phyloP scores from a whole-genome alignment of 2,797 vertebrate species.

The Hydrophis major region DNA sequence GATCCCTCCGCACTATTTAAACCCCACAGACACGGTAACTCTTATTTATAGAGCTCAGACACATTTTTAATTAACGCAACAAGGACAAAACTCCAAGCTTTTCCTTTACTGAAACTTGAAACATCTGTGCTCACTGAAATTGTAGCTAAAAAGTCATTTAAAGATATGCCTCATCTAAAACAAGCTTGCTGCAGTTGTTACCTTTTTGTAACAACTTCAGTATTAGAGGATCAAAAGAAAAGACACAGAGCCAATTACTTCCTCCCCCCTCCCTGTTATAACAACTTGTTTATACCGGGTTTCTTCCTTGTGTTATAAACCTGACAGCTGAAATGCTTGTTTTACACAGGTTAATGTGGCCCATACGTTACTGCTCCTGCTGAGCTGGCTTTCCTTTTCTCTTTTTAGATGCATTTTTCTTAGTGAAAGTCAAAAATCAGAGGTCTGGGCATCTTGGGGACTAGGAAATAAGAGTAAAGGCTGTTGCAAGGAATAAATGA shows the following conservation, averaged over 20 bases:
- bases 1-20: neutral
- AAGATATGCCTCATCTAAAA: neutral
- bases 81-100: no score
- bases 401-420: slow-evolving; percentile 16
- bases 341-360: slow-evolving; percentile 5
- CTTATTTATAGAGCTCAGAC: neutral
- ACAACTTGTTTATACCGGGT: neutral
- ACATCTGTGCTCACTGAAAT: neutral
- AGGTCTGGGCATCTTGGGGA: neutral
- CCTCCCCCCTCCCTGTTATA: neutral
- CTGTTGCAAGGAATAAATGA: slow-evolving; percentile 19
- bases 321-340: neutral
- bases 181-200: neutral
- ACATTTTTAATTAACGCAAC: neutral
- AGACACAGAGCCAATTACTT: neutral
- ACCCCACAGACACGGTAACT: neutral
- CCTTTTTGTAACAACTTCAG: neutral
- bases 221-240: neutral
- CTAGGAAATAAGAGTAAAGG: neutral
- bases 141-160: neutral
- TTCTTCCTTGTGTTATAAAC: neutral
- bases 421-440: slow-evolving; percentile 7
- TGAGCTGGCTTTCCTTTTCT: neutral
- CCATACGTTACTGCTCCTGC: slow-evolving; percentile 16
- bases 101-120: neutral